Conservation (phyloP, 1,140 invertebrate genomes). For the Drosophila lacertosa region DNA sequence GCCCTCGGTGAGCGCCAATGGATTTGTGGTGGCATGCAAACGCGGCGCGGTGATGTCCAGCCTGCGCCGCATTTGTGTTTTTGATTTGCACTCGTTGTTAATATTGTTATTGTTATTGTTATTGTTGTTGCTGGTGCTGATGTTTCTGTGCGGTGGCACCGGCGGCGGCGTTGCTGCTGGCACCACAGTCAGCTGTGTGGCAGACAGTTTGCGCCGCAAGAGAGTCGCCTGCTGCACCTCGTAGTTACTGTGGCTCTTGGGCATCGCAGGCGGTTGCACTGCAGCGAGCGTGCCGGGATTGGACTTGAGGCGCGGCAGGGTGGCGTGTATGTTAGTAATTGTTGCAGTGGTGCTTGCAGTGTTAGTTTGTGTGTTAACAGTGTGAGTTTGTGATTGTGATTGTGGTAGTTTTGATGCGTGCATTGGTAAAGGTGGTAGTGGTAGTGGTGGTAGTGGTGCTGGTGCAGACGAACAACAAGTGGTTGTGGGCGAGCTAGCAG, state of each 20-base stretch:
- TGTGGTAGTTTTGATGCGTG: slow-evolving; percentile 9
- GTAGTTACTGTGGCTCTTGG: slow-evolving; percentile 67
- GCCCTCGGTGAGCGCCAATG: slow-evolving; percentile 85
- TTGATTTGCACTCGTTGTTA: slow-evolving; percentile 46
- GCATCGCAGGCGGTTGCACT: slow-evolving; percentile 65
- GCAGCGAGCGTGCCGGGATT: slow-evolving; percentile 30
- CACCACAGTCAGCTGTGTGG: slow-evolving; percentile 7
- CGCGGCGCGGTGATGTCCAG: slow-evolving; percentile 88
- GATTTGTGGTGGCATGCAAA: slow-evolving; percentile 90
- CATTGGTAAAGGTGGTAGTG: slow-evolving; percentile 6
- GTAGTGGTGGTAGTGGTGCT: slow-evolving; percentile 26
- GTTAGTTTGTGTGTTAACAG: slow-evolving; percentile 14
- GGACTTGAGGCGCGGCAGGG: slow-evolving; percentile 58
- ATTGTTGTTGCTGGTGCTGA: slow-evolving; percentile 30
- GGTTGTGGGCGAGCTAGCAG: slow-evolving; percentile 49
- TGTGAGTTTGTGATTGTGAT: slow-evolving; percentile 1
- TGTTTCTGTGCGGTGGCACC: slow-evolving; percentile 33
- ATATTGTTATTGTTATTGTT: slow-evolving; percentile 42
- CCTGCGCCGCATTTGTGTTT: slow-evolving; percentile 79
- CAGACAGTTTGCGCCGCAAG: slow-evolving; percentile 54
- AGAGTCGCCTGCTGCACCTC: slow-evolving; percentile 41
- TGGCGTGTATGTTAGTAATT: slow-evolving; percentile 72
- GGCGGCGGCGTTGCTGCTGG: slow-evolving; percentile 21
- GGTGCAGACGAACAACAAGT: slow-evolving; percentile 41
- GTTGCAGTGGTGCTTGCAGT: slow-evolving; percentile 59